Conservation (phyloP, 2,113 vertebrate species). For the Triplophysa rosa region DNA sequence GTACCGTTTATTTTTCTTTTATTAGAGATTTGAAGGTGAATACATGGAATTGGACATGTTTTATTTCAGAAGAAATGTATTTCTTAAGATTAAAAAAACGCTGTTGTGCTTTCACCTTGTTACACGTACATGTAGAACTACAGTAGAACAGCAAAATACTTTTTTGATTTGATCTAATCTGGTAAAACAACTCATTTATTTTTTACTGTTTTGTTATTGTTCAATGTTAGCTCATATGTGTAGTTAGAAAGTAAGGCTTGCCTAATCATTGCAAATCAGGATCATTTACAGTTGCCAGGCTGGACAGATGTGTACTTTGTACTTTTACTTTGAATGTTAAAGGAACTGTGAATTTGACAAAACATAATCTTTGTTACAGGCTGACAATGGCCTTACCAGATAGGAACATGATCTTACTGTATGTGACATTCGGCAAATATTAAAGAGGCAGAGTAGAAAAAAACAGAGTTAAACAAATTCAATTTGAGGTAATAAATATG, state of each 20-base stretch:
- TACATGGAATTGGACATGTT: constrained; percentile 34
- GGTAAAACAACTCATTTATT: background rate
- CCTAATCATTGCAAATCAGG: background rate
- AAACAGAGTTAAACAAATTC: background rate
- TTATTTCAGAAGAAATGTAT: constrained; percentile 17
- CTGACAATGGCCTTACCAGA: background rate
- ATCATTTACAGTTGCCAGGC: background rate
- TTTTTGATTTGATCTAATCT: background rate
- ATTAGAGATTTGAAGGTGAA: constrained; percentile 39
- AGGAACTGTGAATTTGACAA: background rate
- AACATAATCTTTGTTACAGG: background rate
- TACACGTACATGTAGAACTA: background rate
- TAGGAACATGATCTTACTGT: background rate
- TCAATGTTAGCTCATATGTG: background rate
- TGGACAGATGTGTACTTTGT: background rate
- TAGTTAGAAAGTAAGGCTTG: background rate
- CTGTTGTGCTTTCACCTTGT: constrained; percentile 33
- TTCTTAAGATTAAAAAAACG: background rate
- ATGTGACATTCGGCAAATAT: background rate
- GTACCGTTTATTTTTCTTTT: constrained; percentile 21
- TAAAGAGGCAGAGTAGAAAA: background rate
- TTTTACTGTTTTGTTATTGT: background rate
- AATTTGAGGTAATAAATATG: background rate
- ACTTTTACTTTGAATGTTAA: background rate
- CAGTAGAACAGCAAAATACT: background rate